Conservation (phyloP, 1,140 invertebrate species). For the Penaeus chinensis region DNA sequence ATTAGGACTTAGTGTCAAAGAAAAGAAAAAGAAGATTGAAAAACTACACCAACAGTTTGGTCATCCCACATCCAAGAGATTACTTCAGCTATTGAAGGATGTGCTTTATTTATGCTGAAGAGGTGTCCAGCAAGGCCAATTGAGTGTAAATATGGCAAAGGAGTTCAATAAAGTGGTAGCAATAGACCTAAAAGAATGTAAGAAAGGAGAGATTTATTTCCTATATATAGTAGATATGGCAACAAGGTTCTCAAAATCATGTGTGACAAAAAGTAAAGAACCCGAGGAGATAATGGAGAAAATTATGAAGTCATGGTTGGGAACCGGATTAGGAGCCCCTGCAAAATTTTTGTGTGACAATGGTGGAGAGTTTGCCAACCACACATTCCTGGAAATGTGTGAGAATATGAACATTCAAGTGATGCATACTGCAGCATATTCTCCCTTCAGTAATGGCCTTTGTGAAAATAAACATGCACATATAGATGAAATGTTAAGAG, state of each 20-base stretch:
- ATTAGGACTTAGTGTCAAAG: background rate
- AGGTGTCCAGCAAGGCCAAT: background rate
- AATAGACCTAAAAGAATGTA: slow-evolving; percentile 6
- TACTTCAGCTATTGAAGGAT: no score
- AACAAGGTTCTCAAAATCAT: slow-evolving; percentile 10
- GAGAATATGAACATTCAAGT: slow-evolving; percentile 22
- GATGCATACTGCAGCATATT: slow-evolving; percentile 23
- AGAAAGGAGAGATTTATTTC: slow-evolving; percentile 14
- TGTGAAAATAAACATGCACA: slow-evolving; percentile 2
- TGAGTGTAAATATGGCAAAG: slow-evolving; percentile 3
- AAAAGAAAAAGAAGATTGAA: background rate
- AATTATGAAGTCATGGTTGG: background rate
- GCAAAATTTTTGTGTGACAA: background rate
- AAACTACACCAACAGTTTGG: no score
- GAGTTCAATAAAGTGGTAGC: background rate
- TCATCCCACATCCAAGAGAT: no score
- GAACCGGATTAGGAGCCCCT: background rate
- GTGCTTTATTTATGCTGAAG: background rate
- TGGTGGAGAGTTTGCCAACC: no score
- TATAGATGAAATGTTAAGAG: slow-evolving; percentile 16
- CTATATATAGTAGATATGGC: background rate
- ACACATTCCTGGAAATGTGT: slow-evolving; percentile 20
- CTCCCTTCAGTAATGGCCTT: slow-evolving; percentile 14
- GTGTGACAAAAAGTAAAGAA: slow-evolving; percentile 4
- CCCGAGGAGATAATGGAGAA: background rate